Evolutionary conservation across 2,113 vertebrate species (phyloP), one percentile per base, ranked within the genome.

Genomic region (Aphelocoma coerulescens): DNA sequence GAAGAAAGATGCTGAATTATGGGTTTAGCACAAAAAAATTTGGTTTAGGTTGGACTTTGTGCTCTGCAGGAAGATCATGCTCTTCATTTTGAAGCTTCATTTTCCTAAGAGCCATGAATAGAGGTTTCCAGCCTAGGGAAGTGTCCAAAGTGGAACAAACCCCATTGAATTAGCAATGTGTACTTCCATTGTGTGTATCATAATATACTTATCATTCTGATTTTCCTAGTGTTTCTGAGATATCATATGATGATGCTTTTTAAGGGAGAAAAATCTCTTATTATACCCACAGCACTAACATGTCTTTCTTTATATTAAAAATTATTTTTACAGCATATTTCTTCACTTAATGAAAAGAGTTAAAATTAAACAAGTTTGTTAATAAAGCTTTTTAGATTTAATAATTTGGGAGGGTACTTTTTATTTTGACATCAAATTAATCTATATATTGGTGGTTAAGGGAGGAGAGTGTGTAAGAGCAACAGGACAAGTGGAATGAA

Each of bases 281-380:
- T 21, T 19, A 19, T 54, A 52, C 27, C 28, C 2, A 4, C 43
- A 32, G 78, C 39, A 63, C 1, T 21, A 41, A 30, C 0, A 0
- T 14, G 9, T 35, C 75, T 71, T 71, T 23, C 52, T 86, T 57
- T 39, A 18, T 49, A 35, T 33, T 61, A 44, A 61, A 81, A 73
- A 13, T 9, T 19, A 10, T 41, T 89, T 81, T 82, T 28, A 14
- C 28, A 20, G 10, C 0, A 0, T 58, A n/a, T 30, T 61, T 43
- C 15, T 87, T 61, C 30, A 18, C 9, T 76, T 37, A 37, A 1
- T 77, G 57, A 49, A 43, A 55, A 76, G 13, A 24, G 5, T 27
- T 35, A 44, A 43, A 32, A 51, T 65, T 7, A 32, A 77, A 11
- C 21, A 27, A 39, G 32, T 61, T 57, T 44, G 13, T 68, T 89